Evolutionary conservation across 2,113 vertebrate genomes (phyloP), one percentile per base, ranked within the genome.

Genomic region (Eurystomus gularis): DNA sequence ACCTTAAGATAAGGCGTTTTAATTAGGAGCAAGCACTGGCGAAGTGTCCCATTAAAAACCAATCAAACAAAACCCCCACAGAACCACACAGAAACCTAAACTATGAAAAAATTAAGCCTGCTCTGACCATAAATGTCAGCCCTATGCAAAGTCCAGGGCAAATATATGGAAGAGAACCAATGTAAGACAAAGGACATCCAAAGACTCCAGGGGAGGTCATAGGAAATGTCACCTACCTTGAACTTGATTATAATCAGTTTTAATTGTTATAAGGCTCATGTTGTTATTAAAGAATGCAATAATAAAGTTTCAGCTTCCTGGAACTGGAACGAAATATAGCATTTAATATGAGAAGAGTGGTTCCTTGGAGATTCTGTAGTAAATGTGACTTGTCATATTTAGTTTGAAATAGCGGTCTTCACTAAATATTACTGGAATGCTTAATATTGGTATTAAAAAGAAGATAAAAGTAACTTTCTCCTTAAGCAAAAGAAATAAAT

Each of bases 181-280:
- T n/a, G 9, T 46, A 87, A 83, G 60, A 77, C 33, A 86, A 94
- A 82, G 18, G 46, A 80, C 35, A 83, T 49, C 18, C 31, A 48
- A 82, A 84, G 28, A 51, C 39, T 96, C 83, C 57, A 86, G 26
- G 5, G 23, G 28, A 95, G 76, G 90, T 97, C 89, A 75, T 92
- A 82, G 84, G 93, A 96, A 97, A 96, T 85, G 79, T 94, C 28
- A 7, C 42, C 37, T 90, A 28, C 77, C 72, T 82, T 87, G 90
- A 85, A 87, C 93, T 89, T 96, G 60, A 93, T 96, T 94, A 54
- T 94, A 93, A 94, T 93, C 28, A 68, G 46, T 88, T 77, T 79
- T 86, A 90, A 89, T 91, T 94, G 16, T 89, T 95, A 77, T 48
- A 95, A 80, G 61, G 48, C 33, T 90, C 42, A 26, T 55, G 37